A percentile compares a stretch with the other conserved stretches of the same genome.
phyloP scores from a whole-genome alignment of 2,888 invertebrate species.

The Dinocampus coccinellae region DNA sequence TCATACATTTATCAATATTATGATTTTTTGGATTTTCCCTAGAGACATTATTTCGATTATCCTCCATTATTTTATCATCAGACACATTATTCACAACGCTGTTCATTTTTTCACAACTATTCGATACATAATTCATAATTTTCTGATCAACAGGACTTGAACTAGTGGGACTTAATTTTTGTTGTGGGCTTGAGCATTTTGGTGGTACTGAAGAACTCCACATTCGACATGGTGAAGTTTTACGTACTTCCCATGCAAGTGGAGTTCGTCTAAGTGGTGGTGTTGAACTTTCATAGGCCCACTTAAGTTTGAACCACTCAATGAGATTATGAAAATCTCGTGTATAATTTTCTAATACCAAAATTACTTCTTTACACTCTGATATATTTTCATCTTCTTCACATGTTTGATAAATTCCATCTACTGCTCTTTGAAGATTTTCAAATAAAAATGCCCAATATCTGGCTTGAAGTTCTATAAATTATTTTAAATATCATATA shows the following conservation, averaged over 20 bases:
- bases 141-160: slow-evolving; percentile 66
- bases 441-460: slow-evolving; percentile 98
- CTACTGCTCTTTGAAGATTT: slow-evolving; percentile 91
- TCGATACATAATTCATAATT: slow-evolving; percentile 63
- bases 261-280: slow-evolving; percentile 88
- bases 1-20: slow-evolving; percentile 53
- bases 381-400: slow-evolving; percentile 93
- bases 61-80: slow-evolving; percentile 66
- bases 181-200: slow-evolving; percentile 69
- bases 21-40: slow-evolving; percentile 50
- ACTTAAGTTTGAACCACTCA: slow-evolving; percentile 93
- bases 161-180: slow-evolving; percentile 59
- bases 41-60: slow-evolving; percentile 57
- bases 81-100: slow-evolving; percentile 51
- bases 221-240: slow-evolving; percentile 75
- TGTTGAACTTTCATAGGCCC: slow-evolving; percentile 93
- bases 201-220: slow-evolving; percentile 58
- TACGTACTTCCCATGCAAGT: slow-evolving; percentile 95
- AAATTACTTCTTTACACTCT: slow-evolving; percentile 95
- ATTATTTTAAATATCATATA: slow-evolving; percentile 23
- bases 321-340: slow-evolving; percentile 94
- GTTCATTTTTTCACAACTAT: slow-evolving; percentile 45
- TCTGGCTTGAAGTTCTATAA: slow-evolving; percentile 83
- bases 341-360: slow-evolving; percentile 94
- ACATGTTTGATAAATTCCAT: slow-evolving; percentile 96